phyloP scores from a whole-genome alignment of 2,113 vertebrate genomes.

The Psilopogon haemacephalus region DNA sequence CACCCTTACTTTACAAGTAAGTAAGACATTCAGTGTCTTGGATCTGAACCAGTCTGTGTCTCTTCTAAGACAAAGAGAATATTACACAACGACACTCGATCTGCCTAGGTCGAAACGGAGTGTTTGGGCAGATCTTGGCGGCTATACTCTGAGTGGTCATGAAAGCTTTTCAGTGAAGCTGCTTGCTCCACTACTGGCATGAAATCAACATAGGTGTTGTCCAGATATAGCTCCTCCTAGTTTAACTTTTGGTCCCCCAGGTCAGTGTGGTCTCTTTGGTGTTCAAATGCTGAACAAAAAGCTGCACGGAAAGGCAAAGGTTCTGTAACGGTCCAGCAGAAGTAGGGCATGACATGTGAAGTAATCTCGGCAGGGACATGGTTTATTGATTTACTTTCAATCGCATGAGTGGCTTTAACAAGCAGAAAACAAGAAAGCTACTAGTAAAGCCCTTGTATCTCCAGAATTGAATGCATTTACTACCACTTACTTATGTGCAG shows the following conservation, averaged over 20 bases:
- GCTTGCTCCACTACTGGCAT: accelerated
- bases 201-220: neutral
- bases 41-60: neutral
- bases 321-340: neutral
- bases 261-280: neutral
- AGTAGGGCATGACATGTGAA: neutral
- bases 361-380: neutral
- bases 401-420: neutral
- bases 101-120: neutral
- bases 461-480: neutral
- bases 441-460: neutral
- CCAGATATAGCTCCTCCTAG: neutral
- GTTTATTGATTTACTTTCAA: neutral
- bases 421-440: neutral
- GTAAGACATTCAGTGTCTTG: neutral
- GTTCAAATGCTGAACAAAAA: neutral
- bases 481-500: neutral
- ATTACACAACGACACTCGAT: neutral
- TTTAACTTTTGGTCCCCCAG: neutral
- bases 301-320: neutral
- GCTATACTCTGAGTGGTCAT: neutral
- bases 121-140: neutral
- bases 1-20: neutral
- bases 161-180: neutral
- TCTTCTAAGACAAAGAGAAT: neutral